A percentile compares a stretch with the other conserved stretches of the same genome.
phyloP scores from a whole-genome alignment of 2,888 invertebrate genomes.

The Trimorus sp. region DNA sequence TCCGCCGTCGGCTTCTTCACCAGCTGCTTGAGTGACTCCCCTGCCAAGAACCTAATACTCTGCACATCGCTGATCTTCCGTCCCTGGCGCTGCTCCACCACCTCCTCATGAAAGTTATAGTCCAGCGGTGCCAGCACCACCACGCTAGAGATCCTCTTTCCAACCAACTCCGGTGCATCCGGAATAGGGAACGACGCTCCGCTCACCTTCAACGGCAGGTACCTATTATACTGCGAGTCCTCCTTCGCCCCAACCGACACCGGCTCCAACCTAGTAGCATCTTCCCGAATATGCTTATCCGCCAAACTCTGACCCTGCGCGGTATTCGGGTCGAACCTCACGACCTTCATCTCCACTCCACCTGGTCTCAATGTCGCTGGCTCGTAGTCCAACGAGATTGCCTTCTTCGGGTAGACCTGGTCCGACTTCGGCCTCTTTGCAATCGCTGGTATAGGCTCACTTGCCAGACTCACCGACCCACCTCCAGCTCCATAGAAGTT shows the following conservation, averaged over 20 bases:
- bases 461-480: conserved; percentile 86
- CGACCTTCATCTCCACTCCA: conserved; percentile 92
- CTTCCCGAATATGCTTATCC: conserved; percentile 87
- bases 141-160: conserved; percentile 91
- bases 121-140: conserved; percentile 93
- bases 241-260: conserved; percentile 85
- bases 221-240: conserved; percentile 86
- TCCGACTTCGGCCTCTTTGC: conserved; percentile 81
- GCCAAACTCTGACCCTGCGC: conserved; percentile 88
- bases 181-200: conserved; percentile 93
- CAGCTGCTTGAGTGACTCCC: conserved; percentile 88
- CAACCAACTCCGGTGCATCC: conserved; percentile 88
- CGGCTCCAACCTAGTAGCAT: conserved; percentile 88
- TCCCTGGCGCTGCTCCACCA: conserved; percentile 78
- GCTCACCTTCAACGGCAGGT: conserved; percentile 82
- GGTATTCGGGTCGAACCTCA: conserved; percentile 90
- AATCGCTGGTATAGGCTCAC: conserved; percentile 87
- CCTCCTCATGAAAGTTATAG: conserved; percentile 84
- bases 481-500: conserved; percentile 94
- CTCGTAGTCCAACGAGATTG: conserved; percentile 73
- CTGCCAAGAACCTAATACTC: conserved; percentile 88
- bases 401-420: conserved; percentile 66
- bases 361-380: conserved; percentile 82
- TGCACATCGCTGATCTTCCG: conserved; percentile 85
- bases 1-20: conserved; percentile 89